Evolutionary conservation across 1,140 invertebrate genomes (phyloP).

Genomic region (Potamilus streckersoni): DNA sequence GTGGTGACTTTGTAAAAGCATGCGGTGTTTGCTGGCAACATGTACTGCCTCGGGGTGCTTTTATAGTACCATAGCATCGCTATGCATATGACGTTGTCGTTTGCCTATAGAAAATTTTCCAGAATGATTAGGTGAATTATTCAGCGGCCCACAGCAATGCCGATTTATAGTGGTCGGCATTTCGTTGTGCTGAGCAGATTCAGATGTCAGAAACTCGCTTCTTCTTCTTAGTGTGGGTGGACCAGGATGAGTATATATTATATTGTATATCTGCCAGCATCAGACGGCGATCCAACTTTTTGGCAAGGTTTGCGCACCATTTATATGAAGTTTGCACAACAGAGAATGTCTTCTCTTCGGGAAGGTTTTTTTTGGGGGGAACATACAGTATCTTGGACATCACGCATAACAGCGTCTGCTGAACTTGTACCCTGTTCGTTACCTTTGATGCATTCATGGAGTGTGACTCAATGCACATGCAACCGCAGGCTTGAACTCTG

Average conservation of each 20-base stretch:
- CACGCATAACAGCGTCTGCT: neutral
- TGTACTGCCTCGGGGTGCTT: too few species aligned
- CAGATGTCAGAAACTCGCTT: neutral
- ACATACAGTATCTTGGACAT: neutral
- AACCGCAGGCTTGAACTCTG: too few species aligned
- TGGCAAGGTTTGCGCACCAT: conserved; percentile 7
- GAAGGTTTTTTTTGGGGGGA: too few species aligned
- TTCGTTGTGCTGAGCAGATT: neutral
- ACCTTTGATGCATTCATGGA: neutral
- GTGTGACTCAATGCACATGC: neutral
- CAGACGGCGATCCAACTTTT: neutral
- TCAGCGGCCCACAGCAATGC: too few species aligned
- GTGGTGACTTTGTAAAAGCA: too few species aligned
- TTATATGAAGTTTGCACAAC: neutral
- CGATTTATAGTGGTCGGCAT: neutral
- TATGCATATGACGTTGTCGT: neutral
- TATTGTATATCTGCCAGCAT: neutral
- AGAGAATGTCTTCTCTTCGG: neutral
- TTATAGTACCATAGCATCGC: too few species aligned
- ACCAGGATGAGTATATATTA: neutral
- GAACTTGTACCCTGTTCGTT: neutral
- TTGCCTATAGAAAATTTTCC: too few species aligned
- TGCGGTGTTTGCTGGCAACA: too few species aligned
- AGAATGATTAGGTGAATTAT: too few species aligned
- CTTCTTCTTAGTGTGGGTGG: neutral